A percentile compares a stretch with the other conserved stretches of the same genome.
phyloP scores from a whole-genome alignment of 2,888 invertebrate genomes.

The Ectropis crepuscularia region DNA sequence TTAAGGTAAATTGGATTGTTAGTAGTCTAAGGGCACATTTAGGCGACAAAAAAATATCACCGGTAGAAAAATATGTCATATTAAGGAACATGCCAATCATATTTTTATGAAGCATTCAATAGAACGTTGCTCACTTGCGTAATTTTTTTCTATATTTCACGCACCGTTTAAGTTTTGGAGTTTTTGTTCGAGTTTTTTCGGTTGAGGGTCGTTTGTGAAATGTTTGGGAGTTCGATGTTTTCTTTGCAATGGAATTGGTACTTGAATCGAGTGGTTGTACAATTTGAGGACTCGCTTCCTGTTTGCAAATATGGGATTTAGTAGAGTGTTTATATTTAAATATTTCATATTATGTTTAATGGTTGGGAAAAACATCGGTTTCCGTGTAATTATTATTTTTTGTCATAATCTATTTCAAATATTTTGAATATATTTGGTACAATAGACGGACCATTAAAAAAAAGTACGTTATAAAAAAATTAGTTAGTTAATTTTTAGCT shows the following conservation, averaged over 20 bases:
- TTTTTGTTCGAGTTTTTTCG: constrained; percentile 64
- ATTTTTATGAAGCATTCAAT: constrained; percentile 82
- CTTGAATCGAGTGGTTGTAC: constrained; percentile 55
- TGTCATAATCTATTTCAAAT: constrained; percentile 1
- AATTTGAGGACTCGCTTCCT: constrained; percentile 66
- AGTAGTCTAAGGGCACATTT: constrained; percentile 55
- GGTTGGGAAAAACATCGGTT: constrained; percentile 2
- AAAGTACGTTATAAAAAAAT: too few species aligned
- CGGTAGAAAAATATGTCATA: constrained; percentile 82
- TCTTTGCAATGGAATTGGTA: constrained; percentile 54
- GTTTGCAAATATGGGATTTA: constrained; percentile 48
- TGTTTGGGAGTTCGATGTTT: constrained; percentile 60
- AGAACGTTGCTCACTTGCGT: constrained; percentile 79
- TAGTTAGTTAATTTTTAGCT: too few species aligned
- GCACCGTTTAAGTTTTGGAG: constrained; percentile 64
- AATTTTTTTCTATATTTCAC: constrained; percentile 79
- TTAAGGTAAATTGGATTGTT: constrained; percentile 31
- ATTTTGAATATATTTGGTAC: background rate
- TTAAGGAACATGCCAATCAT: constrained; percentile 85
- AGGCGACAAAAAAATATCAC: constrained; percentile 84
- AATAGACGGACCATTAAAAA: too few species aligned
- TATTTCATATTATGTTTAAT: constrained; percentile 2
- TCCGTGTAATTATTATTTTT: constrained; percentile 10
- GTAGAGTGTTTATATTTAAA: background rate
- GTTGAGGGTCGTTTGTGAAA: constrained; percentile 56